These are phyloP conservation scores for Acrocephalus kingi DNA, from an alignment of 2,113 vertebrate species.

Conservation along the genomic window DNA sequence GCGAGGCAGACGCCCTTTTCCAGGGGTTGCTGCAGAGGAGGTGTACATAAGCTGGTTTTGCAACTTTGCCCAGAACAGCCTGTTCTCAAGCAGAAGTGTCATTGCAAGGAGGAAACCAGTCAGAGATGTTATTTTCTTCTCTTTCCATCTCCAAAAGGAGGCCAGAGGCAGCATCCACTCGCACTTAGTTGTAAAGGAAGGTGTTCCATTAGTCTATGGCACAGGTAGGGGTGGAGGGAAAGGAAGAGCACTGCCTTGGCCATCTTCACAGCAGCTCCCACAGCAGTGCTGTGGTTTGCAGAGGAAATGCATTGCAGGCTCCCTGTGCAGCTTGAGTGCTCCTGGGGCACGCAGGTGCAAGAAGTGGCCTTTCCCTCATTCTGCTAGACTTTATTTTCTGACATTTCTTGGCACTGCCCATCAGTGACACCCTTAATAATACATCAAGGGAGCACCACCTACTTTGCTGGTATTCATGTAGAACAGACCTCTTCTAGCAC, in stretches of 20 bases:
- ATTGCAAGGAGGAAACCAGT: background rate
- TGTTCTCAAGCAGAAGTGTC: background rate
- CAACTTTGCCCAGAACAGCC: background rate
- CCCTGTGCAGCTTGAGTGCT: background rate
- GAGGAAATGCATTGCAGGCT: background rate
- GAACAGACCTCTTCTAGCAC: background rate
- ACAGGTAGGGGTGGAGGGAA: background rate
- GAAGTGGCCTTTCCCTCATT: background rate
- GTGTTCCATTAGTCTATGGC: background rate
- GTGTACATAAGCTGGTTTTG: background rate
- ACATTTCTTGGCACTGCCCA: background rate
- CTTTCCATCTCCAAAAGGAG: background rate
- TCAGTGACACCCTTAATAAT: background rate
- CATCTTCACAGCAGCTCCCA: background rate
- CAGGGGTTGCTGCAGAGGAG: background rate
- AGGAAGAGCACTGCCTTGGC: background rate
- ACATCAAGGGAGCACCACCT: background rate
- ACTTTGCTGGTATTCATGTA: background rate
- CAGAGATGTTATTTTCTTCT: background rate
- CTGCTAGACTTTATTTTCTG: background rate
- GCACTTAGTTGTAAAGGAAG: background rate
- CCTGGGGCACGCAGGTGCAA: rapidly evolving
- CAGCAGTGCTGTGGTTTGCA: background rate
- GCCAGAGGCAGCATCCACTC: background rate
- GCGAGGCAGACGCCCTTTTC: background rate